A percentile compares a stretch with the other conserved stretches of the same genome.
Conservation (phyloP, 2,888 invertebrate genomes). For the Tachina grossa region DNA sequence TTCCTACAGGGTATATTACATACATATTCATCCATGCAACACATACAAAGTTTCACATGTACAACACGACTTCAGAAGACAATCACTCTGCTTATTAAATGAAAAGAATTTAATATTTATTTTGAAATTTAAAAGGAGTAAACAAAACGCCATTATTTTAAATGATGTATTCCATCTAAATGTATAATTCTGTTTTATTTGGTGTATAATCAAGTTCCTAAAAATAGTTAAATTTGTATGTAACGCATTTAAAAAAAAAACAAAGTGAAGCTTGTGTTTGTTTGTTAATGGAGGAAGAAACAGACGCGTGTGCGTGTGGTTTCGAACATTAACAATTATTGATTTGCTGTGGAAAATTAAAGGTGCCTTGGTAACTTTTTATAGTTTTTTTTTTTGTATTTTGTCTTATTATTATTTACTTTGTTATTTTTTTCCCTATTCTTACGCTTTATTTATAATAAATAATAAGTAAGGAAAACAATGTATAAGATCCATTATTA, state of each 20-base stretch:
- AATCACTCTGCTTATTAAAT: background rate
- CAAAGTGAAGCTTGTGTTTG: background rate
- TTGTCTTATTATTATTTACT: constrained; percentile 8
- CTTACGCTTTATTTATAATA: background rate
- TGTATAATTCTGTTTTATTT: background rate
- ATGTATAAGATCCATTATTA: background rate
- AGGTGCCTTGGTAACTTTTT: constrained; percentile 5
- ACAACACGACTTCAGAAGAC: background rate
- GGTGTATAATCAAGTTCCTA: background rate
- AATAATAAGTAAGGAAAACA: background rate
- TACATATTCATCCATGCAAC: no score
- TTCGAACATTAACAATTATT: constrained; percentile 47
- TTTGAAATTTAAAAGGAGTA: background rate
- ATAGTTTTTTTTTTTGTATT: background rate
- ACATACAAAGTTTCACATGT: background rate
- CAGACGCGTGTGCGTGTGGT: background rate
- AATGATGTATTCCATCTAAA: background rate
- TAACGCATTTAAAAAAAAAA: background rate
- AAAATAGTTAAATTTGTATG: background rate
- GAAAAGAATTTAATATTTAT: background rate
- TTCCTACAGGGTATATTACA: no score
- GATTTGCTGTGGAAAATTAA: constrained; percentile 35
- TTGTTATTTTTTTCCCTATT: background rate
- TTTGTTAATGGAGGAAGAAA: constrained; percentile 6
- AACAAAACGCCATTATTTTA: background rate